Evolutionary conservation across 1,140 invertebrate genomes (phyloP).

Genomic region (Notospermus geniculatus): DNA sequence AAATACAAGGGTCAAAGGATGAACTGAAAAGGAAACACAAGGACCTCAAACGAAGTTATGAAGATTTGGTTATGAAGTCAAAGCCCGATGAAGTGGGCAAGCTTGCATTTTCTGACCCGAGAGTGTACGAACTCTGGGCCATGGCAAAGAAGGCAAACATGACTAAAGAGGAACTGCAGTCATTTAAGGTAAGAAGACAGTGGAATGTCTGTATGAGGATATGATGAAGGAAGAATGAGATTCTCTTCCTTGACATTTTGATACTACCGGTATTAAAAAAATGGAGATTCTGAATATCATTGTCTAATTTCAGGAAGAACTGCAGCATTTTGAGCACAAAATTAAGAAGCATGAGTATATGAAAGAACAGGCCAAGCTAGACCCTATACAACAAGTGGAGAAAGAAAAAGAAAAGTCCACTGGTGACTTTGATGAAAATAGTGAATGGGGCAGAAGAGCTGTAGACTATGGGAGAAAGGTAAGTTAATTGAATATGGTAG

Average conservation of each 20-base stretch:
- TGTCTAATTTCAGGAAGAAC: conserved; percentile 77
- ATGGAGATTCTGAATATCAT: too few species aligned
- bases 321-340: conserved; percentile 83
- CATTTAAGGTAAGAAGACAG: conserved; percentile 67
- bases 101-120: conserved; percentile 83
- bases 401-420: conserved; percentile 20
- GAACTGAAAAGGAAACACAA: conserved; percentile 69
- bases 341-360: conserved; percentile 79
- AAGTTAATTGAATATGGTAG: too few species aligned
- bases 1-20: conserved; percentile 27
- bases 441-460: conserved; percentile 63
- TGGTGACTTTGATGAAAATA: conserved; percentile 31
- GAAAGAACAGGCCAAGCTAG: conserved; percentile 71
- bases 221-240: too few species aligned
- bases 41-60: conserved; percentile 76
- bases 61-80: conserved; percentile 71
- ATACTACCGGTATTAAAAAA: too few species aligned
- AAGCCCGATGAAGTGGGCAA: conserved; percentile 67
- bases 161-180: conserved; percentile 74
- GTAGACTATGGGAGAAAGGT: conserved; percentile 61
- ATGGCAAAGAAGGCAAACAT: conserved; percentile 78
- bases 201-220: not conserved
- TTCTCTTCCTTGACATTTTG: too few species aligned
- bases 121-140: conserved; percentile 84
- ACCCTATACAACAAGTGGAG: conserved; percentile 43